A percentile compares a stretch with the other conserved stretches of the same genome.
Conservation (phyloP, 2,888 invertebrate genomes). For the Mythimna loreyi region DNA sequence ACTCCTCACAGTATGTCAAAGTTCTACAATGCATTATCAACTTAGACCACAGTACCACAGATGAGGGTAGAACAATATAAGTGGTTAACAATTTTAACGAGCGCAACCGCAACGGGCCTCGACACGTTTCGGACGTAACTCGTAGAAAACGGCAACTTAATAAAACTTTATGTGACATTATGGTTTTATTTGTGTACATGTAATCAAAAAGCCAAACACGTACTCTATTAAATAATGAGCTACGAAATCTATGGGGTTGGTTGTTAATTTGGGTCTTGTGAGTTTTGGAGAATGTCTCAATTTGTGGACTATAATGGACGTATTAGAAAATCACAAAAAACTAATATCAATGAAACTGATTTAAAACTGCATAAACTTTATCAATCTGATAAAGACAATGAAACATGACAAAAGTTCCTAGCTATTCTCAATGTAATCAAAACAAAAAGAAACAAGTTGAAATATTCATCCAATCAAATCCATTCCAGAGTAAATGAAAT, state of each 20-base stretch:
- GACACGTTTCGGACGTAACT: constrained; percentile 47
- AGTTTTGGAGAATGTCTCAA: not conserved
- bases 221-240: constrained; percentile 34
- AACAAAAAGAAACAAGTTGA: constrained; percentile 30
- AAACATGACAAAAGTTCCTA: not conserved
- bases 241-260: constrained; percentile 20
- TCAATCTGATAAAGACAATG: not conserved
- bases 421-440: not conserved
- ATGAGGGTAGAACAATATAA: constrained; percentile 34
- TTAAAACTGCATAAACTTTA: not conserved
- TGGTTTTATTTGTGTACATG: constrained; percentile 46
- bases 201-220: constrained; percentile 34
- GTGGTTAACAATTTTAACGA: constrained; percentile 48
- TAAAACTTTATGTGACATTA: constrained; percentile 59
- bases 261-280: not conserved
- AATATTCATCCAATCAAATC: constrained; percentile 55
- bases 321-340: not conserved
- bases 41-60: constrained; percentile 16
- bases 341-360: not conserved
- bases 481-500: constrained; percentile 66
- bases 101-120: constrained; percentile 20
- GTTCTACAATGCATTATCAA: constrained; percentile 11
- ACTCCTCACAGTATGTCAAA: constrained; percentile 2
- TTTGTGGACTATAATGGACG: not conserved
- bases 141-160: constrained; percentile 59